Conservation (phyloP, 2,888 invertebrate species). For the Oxyscelio sp. region DNA sequence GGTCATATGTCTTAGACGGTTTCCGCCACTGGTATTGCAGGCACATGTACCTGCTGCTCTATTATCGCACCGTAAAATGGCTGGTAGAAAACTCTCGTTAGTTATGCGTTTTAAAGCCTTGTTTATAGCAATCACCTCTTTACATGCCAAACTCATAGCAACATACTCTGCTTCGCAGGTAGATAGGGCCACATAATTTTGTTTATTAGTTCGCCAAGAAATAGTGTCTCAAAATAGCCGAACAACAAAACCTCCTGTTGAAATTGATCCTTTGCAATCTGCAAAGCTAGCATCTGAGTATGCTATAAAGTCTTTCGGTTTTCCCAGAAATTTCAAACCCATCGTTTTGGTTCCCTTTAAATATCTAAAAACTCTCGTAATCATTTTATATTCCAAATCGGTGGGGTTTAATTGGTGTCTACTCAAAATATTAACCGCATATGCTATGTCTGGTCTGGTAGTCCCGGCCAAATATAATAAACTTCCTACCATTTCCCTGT, state of each 20-base stretch:
- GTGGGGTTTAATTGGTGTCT: conserved; percentile 72
- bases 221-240: background rate
- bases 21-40: background rate
- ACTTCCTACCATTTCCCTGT: conserved; percentile 66
- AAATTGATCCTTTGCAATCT: conserved; percentile 2
- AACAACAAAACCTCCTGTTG: conserved; percentile 6
- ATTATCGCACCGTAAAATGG: background rate
- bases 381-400: conserved; percentile 71
- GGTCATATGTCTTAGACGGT: conserved; percentile 16
- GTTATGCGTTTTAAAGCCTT: background rate
- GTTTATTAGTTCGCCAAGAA: background rate
- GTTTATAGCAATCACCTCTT: background rate
- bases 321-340: background rate
- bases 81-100: conserved; percentile 1
- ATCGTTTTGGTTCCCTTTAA: background rate
- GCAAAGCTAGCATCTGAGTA: conserved; percentile 16
- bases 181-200: conserved; percentile 4
- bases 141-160: conserved; percentile 10
- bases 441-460: conserved; percentile 65
- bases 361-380: conserved; percentile 11
- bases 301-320: no score
- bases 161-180: conserved; percentile 25
- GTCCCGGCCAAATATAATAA: conserved; percentile 63
- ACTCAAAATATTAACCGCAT: conserved; percentile 65
- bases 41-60: background rate